Percentiles rank a stretch among this genome's conserved stretches.
These are phyloP conservation scores for Notodonta dromedarius DNA, from an alignment of 2,888 invertebrate genomes.

Conservation along the genomic window DNA sequence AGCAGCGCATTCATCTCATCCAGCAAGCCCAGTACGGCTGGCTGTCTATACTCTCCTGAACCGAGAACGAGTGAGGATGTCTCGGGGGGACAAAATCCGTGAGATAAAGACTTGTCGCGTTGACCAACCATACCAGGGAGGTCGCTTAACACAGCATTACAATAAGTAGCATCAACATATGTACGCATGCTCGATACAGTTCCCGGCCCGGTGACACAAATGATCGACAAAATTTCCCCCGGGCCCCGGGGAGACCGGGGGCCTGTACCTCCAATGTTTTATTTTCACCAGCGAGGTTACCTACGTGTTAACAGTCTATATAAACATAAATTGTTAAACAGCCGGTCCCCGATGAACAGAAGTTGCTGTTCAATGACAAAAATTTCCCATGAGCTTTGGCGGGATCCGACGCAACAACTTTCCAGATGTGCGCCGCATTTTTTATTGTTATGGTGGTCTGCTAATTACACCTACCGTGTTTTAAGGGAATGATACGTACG, in stretches of 20 bases:
- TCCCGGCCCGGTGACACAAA: slow-evolving; percentile 54
- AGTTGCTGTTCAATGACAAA: slow-evolving; percentile 46
- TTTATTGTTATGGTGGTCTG: not conserved
- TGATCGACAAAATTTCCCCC: slow-evolving; percentile 60
- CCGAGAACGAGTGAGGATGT: too few species aligned
- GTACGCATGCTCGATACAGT: slow-evolving; percentile 49
- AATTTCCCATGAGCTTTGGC: slow-evolving; percentile 54
- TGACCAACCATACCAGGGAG: slow-evolving; percentile 10
- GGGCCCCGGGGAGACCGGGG: slow-evolving; percentile 40
- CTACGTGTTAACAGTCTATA: slow-evolving; percentile 43
- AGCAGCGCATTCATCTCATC: too few species aligned
- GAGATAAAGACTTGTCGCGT: too few species aligned
- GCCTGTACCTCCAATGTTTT: slow-evolving; percentile 48
- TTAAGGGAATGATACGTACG: too few species aligned
- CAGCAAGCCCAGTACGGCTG: too few species aligned
- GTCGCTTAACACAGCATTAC: slow-evolving; percentile 28
- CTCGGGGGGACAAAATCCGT: too few species aligned
- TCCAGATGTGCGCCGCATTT: not conserved
- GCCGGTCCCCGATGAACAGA: slow-evolving; percentile 40
- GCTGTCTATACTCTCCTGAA: too few species aligned
- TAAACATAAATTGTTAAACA: slow-evolving; percentile 52
- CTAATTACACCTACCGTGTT: not conserved
- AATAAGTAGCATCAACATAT: slow-evolving; percentile 35
- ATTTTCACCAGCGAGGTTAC: slow-evolving; percentile 47
- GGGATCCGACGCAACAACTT: slow-evolving; percentile 9